A percentile compares a stretch with the other conserved stretches of the same genome.
Evolutionary conservation across 2,113 vertebrate species (phyloP).

Genomic region (Charadrius vociferus): DNA sequence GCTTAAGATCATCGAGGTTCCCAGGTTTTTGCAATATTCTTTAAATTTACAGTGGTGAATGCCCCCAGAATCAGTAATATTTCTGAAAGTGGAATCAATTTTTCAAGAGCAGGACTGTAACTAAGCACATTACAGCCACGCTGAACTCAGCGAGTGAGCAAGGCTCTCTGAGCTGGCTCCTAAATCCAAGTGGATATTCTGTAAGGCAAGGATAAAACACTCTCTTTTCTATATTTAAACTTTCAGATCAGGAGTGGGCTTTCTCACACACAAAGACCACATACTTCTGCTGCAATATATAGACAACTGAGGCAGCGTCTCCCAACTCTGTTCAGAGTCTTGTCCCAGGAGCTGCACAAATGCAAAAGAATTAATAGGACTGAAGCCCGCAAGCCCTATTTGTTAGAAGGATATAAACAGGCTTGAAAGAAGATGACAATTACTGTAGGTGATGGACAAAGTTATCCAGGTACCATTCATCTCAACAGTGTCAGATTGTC

Average conservation of each 20-base stretch:
- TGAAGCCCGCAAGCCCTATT: neutral
- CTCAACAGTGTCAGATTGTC: neutral
- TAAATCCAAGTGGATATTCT: slow-evolving; percentile 47
- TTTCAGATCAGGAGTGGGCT: neutral
- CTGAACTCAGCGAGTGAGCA: slow-evolving; percentile 45
- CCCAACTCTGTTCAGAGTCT: neutral
- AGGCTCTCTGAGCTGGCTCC: slow-evolving; percentile 10
- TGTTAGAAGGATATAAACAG: neutral
- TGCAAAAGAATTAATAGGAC: neutral
- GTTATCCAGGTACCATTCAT: neutral
- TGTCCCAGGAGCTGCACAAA: neutral
- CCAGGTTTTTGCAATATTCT: neutral
- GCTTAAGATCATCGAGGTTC: neutral
- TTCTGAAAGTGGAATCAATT: slow-evolving; percentile 46
- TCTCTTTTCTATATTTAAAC: slow-evolving; percentile 23
- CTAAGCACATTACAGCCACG: slow-evolving; percentile 42
- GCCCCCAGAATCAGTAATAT: slow-evolving; percentile 15
- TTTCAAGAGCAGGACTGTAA: slow-evolving; percentile 50
- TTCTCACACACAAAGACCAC: neutral
- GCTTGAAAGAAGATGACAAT: neutral
- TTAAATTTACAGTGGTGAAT: slow-evolving; percentile 4
- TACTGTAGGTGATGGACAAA: neutral
- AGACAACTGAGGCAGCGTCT: neutral
- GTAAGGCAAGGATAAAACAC: slow-evolving; percentile 24
- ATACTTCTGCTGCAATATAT: neutral